phyloP scores from a whole-genome alignment of 2,113 vertebrate species.

The Corythoichthys haematopterus region DNA sequence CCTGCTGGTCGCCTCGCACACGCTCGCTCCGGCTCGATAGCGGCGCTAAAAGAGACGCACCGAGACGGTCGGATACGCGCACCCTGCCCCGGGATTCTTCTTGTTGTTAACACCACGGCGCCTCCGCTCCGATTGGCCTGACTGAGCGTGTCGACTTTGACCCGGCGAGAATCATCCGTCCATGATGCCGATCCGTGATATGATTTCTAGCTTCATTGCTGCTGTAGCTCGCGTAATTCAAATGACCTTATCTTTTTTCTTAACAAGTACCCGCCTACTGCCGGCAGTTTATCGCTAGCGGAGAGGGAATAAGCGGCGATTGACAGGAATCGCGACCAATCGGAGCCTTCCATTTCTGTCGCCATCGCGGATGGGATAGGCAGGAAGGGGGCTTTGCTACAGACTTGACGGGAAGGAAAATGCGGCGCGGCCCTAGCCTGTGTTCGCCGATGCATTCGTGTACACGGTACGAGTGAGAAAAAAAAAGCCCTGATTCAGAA shows the following conservation, averaged over 20 bases:
- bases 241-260: constrained; percentile 81
- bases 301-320: constrained; percentile 35
- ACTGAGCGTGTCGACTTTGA: constrained; percentile 50
- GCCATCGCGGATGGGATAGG: constrained; percentile 11
- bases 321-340: constrained; percentile 53
- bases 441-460: constrained; percentile 16
- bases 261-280: constrained; percentile 58
- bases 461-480: constrained; percentile 14
- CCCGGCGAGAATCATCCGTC: constrained; percentile 46
- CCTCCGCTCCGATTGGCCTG: constrained; percentile 17
- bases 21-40: constrained; percentile 41
- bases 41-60: constrained; percentile 28
- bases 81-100: constrained; percentile 43
- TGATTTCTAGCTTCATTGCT: constrained; percentile 44
- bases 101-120: constrained; percentile 28
- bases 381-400: constrained; percentile 36
- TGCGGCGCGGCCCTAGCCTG: constrained; percentile 48
- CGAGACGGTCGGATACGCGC: constrained; percentile 25
- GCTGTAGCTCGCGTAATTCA: constrained; percentile 65
- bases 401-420: constrained; percentile 43
- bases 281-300: constrained; percentile 45
- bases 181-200: constrained; percentile 24
- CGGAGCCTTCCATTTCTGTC: fast-evolving
- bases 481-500: constrained; percentile 28
- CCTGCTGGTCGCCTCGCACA: constrained; percentile 39